Conservation (phyloP, 1,140 invertebrate species). For the Aphelinus atriplicis region DNA sequence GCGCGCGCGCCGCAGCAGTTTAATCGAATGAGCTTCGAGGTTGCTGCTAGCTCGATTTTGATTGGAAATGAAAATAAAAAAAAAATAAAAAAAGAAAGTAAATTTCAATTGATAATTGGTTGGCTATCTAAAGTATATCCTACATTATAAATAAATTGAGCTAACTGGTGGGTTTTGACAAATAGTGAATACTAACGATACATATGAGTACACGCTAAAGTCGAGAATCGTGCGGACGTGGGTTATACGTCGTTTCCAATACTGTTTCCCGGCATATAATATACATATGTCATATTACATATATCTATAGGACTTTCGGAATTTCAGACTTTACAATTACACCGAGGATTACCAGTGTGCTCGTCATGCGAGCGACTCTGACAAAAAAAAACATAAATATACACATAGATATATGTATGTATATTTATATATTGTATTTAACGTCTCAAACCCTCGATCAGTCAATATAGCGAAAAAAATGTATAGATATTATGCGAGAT, state of each 20-base stretch:
- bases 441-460: no score
- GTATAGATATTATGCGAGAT: no score
- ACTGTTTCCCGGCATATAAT: conserved; percentile 12
- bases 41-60: background rate
- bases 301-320: background rate
- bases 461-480: no score
- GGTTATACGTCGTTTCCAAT: background rate
- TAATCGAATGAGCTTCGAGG: no score
- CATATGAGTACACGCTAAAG: background rate
- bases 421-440: no score
- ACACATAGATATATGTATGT: no score
- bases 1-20: no score
- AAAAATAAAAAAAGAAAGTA: conserved; percentile 8
- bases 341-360: background rate
- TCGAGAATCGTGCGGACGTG: background rate
- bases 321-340: conserved; percentile 14
- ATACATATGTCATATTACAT: background rate
- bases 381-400: no score
- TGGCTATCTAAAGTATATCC: conserved; percentile 27
- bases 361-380: no score
- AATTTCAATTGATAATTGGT: background rate
- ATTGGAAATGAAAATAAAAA: conserved; percentile 20
- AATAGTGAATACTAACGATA: conserved; percentile 13
- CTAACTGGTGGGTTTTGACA: conserved; percentile 15
- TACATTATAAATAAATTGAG: conserved; percentile 25